Percentiles rank a stretch among this genome's conserved stretches.
phyloP scores from a whole-genome alignment of 2,888 invertebrate genomes.

The Erebia aethiops region DNA sequence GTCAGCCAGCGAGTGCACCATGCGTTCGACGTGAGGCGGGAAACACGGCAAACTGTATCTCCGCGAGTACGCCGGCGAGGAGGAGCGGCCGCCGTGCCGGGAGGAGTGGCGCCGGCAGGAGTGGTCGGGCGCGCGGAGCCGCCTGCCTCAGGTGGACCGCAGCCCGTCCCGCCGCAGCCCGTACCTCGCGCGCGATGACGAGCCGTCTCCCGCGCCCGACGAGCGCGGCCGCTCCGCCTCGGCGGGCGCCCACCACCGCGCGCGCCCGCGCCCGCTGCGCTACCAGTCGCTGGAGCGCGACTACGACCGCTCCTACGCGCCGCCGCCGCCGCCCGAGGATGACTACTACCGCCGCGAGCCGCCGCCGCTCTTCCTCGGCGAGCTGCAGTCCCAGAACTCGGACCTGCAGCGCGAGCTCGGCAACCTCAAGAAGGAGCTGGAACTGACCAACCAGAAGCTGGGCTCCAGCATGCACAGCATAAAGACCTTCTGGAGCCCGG shows the following conservation, averaged over 20 bases:
- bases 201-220: slow-evolving; percentile 91
- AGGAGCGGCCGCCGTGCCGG: slow-evolving; percentile 80
- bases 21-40: slow-evolving; percentile 77
- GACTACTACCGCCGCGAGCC: slow-evolving; percentile 82
- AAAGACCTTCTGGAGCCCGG: slow-evolving; percentile 99
- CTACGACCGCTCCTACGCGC: slow-evolving; percentile 94
- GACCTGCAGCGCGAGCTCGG: slow-evolving; percentile 95
- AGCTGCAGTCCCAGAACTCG: slow-evolving; percentile 96
- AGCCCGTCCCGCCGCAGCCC: slow-evolving; percentile 93
- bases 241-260: slow-evolving; percentile 88
- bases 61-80: slow-evolving; percentile 82
- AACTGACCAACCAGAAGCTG: slow-evolving; percentile 97
- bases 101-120: slow-evolving; percentile 81
- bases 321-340: slow-evolving; percentile 90
- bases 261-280: slow-evolving; percentile 88
- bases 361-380: slow-evolving; percentile 89
- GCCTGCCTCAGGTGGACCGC: slow-evolving; percentile 94
- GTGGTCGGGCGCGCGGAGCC: slow-evolving; percentile 81
- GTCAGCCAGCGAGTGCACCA: slow-evolving; percentile 74
- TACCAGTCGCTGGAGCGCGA: slow-evolving; percentile 91
- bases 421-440: slow-evolving; percentile 95
- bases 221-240: slow-evolving; percentile 90
- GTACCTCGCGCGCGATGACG: slow-evolving; percentile 90
- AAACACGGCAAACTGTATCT: slow-evolving; percentile 81
- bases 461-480: slow-evolving; percentile 99